A percentile compares a stretch with the other conserved stretches of the same genome.
Evolutionary conservation across 2,888 invertebrate species (phyloP).

Genomic region (Orchesellides sinensis): DNA sequence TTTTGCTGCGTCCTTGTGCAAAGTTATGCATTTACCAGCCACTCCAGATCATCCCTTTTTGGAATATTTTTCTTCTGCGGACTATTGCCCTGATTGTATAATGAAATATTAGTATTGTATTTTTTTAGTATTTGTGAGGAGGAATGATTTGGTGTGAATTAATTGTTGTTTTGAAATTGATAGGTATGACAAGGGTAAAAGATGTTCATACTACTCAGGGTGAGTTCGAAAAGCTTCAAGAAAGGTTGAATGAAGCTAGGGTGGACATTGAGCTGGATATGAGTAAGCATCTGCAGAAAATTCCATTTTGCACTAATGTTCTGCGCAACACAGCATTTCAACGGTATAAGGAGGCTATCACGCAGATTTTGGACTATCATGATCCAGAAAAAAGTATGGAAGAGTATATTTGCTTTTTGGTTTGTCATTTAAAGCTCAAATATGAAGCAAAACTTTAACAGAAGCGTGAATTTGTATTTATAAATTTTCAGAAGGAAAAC

Average conservation of each 20-base stretch:
- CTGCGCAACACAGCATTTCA: neutral
- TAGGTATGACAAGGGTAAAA: constrained; percentile 33
- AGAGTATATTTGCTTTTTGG: too few relatives aligned
- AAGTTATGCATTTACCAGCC: constrained; percentile 45
- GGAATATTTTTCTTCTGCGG: constrained; percentile 37
- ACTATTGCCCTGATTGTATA: constrained; percentile 52
- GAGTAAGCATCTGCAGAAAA: constrained; percentile 54
- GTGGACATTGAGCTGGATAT: constrained; percentile 56
- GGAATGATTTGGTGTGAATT: too few relatives aligned
- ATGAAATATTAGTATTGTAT: too few relatives aligned
- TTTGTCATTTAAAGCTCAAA: neutral
- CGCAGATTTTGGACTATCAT: constrained; percentile 44
- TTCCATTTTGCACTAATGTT: constrained; percentile 31
- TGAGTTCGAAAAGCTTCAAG: constrained; percentile 49
- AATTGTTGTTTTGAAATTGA: too few relatives aligned
- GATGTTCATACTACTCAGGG: constrained; percentile 25
- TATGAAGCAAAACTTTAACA: neutral
- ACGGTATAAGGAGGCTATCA: constrained; percentile 38
- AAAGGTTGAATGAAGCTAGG: constrained; percentile 28
- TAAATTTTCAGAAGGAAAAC: too few relatives aligned
- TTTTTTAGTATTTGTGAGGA: too few relatives aligned
- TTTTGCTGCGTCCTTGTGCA: constrained; percentile 50
- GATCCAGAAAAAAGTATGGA: constrained; percentile 48
- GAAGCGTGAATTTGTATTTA: too few relatives aligned
- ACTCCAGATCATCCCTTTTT: constrained; percentile 49